Evolutionary conservation across 2,797 vertebrate genomes (phyloP).

Genomic region (Apogon hyalosoma): DNA sequence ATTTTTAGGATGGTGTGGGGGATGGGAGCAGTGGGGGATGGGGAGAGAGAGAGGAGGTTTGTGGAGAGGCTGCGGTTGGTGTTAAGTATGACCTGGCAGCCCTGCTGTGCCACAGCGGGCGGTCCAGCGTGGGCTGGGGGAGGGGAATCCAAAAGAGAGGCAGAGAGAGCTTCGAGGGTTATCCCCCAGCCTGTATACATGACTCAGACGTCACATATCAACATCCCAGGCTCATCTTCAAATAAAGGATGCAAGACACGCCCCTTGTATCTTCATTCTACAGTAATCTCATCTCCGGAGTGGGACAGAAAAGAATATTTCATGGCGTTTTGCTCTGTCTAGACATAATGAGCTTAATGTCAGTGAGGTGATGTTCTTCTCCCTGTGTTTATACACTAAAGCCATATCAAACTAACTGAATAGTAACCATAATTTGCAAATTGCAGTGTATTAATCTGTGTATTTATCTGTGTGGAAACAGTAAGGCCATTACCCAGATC

Average conservation of each 20-base stretch:
- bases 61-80: conserved; percentile 63
- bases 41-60: conserved; percentile 41
- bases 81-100: conserved; percentile 73
- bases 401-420: conserved; percentile 38
- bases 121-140: conserved; percentile 48
- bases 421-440: conserved; percentile 37
- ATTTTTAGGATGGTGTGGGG: conserved; percentile 66
- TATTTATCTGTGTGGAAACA: conserved; percentile 18
- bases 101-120: conserved; percentile 67
- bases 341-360: conserved; percentile 74
- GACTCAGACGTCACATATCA: conserved; percentile 73
- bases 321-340: conserved; percentile 53
- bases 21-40: conserved; percentile 57
- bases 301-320: conserved; percentile 41
- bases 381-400: conserved; percentile 39
- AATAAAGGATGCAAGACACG: conserved; percentile 38
- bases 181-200: conserved; percentile 43
- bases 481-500: conserved; percentile 32
- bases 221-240: conserved; percentile 24
- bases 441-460: conserved; percentile 23
- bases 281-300: conserved; percentile 47
- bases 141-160: conserved; percentile 27
- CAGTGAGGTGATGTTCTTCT: conserved; percentile 60
- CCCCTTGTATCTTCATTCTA: conserved; percentile 11
- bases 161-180: conserved; percentile 53